Conservation (phyloP, 2,888 invertebrate genomes). For the Clepsis dumicolana region DNA sequence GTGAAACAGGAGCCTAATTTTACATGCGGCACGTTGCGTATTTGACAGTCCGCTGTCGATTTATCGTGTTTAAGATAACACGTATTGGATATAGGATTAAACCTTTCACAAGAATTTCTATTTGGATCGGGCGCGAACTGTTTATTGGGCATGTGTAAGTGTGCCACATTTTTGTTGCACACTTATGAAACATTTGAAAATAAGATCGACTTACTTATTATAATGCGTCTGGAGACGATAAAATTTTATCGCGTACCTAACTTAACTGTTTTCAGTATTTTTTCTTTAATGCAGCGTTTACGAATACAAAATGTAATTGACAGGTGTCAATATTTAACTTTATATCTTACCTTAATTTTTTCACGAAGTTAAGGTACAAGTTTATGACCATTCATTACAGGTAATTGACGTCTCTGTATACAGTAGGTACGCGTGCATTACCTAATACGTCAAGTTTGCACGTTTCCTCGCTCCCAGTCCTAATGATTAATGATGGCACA, state of each 20-base stretch:
- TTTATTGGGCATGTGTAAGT: not conserved
- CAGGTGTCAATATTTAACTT: no score
- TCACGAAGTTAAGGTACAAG: not conserved
- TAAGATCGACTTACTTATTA: not conserved
- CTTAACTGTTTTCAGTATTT: no score
- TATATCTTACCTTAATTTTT: no score
- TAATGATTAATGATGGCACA: constrained; percentile 55
- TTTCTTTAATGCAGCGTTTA: no score
- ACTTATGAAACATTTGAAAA: not conserved
- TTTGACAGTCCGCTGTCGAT: constrained; percentile 26
- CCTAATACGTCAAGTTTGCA: constrained; percentile 32
- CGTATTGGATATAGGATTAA: not conserved
- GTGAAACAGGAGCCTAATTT: no score
- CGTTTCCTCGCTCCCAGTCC: constrained; percentile 47
- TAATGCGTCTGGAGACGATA: no score
- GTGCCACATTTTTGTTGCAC: not conserved
- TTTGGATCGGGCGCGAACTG: not conserved
- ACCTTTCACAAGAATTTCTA: constrained; percentile 10
- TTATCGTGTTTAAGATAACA: not conserved
- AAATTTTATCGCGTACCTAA: no score
- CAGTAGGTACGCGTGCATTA: constrained; percentile 4
- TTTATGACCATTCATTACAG: not conserved
- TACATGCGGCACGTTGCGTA: not conserved
- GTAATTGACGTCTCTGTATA: not conserved
- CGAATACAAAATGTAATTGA: no score